A percentile compares a stretch with the other conserved stretches of the same genome.
These are phyloP conservation scores for Trichacis sp. DNA, from an alignment of 2,888 invertebrate species.

Conservation along the genomic window DNA sequence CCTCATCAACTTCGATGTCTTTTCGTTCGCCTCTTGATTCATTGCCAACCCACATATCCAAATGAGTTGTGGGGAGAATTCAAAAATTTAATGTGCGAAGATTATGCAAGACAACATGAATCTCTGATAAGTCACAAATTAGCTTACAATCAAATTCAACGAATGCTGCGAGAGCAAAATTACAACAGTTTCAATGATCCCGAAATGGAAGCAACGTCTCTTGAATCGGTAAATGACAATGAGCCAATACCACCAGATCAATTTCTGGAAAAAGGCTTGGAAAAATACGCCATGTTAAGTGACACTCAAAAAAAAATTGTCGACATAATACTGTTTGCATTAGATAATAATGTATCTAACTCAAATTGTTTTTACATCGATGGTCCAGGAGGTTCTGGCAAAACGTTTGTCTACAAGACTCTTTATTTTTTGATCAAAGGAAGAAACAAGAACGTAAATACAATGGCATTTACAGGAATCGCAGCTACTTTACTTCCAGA, in stretches of 20 bases:
- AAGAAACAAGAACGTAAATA: constrained; percentile 37
- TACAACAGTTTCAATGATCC: not conserved
- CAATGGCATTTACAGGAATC: too few species aligned
- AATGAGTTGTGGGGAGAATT: constrained; percentile 37
- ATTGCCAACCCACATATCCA: constrained; percentile 37
- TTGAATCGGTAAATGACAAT: too few species aligned
- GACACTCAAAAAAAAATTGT: constrained; percentile 8
- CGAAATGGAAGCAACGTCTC: not conserved
- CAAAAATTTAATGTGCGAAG: constrained; percentile 14
- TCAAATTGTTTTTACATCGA: not conserved
- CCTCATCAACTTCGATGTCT: constrained; percentile 51
- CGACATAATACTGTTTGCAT: too few species aligned
- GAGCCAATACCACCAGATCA: too few species aligned
- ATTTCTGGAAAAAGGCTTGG: not conserved
- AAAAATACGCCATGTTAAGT: constrained; percentile 8
- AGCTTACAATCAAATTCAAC: constrained; percentile 23
- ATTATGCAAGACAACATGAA: constrained; percentile 14
- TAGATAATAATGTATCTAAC: too few species aligned
- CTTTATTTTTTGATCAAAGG: not conserved
- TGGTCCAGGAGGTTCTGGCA: too few species aligned
- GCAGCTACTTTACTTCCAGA: constrained; percentile 42
- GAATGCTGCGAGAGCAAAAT: not conserved
- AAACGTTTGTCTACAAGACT: too few species aligned
- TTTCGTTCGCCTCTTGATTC: constrained; percentile 52
- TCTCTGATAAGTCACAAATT: constrained; percentile 8